Conservation (phyloP, 2,113 vertebrate species). For the Trichomycterus rosablanca region DNA sequence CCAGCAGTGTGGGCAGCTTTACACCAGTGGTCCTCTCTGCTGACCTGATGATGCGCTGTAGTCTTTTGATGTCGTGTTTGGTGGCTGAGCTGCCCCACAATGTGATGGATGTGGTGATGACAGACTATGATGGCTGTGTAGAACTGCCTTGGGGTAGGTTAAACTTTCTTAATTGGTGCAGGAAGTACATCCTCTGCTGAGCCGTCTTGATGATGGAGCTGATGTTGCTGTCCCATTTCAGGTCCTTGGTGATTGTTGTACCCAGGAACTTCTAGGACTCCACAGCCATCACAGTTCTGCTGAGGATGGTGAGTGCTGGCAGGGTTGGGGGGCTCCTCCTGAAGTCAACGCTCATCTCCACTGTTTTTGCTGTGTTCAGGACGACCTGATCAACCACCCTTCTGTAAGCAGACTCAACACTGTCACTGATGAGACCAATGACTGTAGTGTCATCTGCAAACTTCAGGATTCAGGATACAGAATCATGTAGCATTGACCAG, state of each 20-base stretch:
- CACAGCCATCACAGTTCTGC: neutral
- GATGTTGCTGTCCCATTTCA: slow-evolving; percentile 2
- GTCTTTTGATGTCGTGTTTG: neutral
- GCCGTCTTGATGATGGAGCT: slow-evolving; percentile 3
- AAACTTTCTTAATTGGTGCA: neutral
- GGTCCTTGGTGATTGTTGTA: neutral
- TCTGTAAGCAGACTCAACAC: neutral
- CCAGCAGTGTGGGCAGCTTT: neutral
- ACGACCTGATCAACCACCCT: neutral
- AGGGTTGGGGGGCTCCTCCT: neutral
- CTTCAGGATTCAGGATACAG: too few species aligned
- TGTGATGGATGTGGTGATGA: slow-evolving; percentile 2
- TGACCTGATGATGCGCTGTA: neutral
- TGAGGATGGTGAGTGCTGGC: neutral
- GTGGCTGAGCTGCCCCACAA: neutral
- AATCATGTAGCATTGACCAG: too few species aligned
- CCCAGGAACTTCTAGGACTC: neutral
- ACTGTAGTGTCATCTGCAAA: neutral
- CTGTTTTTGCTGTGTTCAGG: neutral
- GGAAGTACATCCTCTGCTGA: slow-evolving; percentile 1
- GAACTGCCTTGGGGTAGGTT: neutral
- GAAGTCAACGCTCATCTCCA: neutral
- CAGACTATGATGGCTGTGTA: neutral
- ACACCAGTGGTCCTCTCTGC: neutral
- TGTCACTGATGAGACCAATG: neutral